Evolutionary conservation across 2,888 invertebrate genomes (phyloP).

Genomic region (Zonitis immaculata): DNA sequence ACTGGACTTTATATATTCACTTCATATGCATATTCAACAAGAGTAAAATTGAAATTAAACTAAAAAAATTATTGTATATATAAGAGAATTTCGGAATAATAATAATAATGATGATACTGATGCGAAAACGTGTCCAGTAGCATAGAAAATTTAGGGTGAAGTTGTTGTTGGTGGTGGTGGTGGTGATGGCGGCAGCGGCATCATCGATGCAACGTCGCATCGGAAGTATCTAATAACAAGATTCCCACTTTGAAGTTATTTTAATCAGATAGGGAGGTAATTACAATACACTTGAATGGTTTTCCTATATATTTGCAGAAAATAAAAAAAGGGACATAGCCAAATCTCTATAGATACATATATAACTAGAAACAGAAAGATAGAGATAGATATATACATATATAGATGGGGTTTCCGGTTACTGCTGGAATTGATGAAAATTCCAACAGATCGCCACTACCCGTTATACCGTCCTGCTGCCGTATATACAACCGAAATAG

Average conservation of each 20-base stretch:
- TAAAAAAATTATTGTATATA: too few relatives aligned
- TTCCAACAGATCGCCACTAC: constrained; percentile 47
- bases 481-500: too few relatives aligned
- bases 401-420: constrained; percentile 56
- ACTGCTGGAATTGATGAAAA: constrained; percentile 57
- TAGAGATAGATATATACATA: constrained; percentile 39
- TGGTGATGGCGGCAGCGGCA: too few relatives aligned
- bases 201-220: constrained; percentile 9
- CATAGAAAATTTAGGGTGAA: too few relatives aligned
- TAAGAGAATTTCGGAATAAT: too few relatives aligned
- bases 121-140: constrained; percentile 3
- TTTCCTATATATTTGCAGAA: constrained; percentile 16
- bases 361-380: constrained; percentile 16
- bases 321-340: constrained; percentile 11
- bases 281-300: constrained; percentile 45
- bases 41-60: too few relatives aligned
- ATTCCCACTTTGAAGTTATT: constrained; percentile 49
- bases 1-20: too few relatives aligned
- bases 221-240: constrained; percentile 43
- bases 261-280: constrained; percentile 45
- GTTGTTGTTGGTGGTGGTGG: too few relatives aligned
- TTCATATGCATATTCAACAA: not conserved
- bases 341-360: constrained; percentile 3
- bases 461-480: too few relatives aligned
- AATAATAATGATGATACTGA: too few relatives aligned